Conservation (phyloP, 2,797 vertebrate species). For the Xenentodon cancila region DNA sequence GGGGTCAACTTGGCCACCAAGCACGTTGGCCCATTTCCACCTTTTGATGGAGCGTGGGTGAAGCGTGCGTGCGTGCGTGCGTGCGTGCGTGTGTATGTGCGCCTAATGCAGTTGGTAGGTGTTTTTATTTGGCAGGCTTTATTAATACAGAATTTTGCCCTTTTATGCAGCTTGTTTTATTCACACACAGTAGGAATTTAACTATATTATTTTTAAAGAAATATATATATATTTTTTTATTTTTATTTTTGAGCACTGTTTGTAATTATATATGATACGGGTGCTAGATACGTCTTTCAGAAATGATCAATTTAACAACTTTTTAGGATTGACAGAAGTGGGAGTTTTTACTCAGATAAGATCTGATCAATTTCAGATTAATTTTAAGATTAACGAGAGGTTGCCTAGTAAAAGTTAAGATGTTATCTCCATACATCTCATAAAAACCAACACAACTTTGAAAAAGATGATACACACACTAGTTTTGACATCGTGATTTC, state of each 20-base stretch:
- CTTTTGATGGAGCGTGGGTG: conserved; percentile 16
- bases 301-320: too few relatives aligned
- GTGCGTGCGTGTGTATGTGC: conserved; percentile 10
- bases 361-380: too few relatives aligned
- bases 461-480: too few relatives aligned
- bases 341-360: too few relatives aligned
- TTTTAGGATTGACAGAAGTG: too few relatives aligned
- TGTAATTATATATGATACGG: not conserved
- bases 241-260: not conserved
- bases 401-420: too few relatives aligned
- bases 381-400: too few relatives aligned
- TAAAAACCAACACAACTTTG: too few relatives aligned
- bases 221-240: too few relatives aligned
- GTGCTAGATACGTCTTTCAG: too few relatives aligned
- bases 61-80: conserved; percentile 4
- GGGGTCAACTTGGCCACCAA: conserved; percentile 49
- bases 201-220: not conserved
- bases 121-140: conserved; percentile 24
- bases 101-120: conserved; percentile 6
- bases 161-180: not conserved
- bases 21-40: conserved; percentile 30
- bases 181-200: not conserved
- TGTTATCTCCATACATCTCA: too few relatives aligned
- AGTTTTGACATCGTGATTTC: too few relatives aligned
- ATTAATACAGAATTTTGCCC: conserved; percentile 16